Evolutionary conservation across 2,113 vertebrate species (phyloP).

Genomic region (Clarias macrocephalus): DNA sequence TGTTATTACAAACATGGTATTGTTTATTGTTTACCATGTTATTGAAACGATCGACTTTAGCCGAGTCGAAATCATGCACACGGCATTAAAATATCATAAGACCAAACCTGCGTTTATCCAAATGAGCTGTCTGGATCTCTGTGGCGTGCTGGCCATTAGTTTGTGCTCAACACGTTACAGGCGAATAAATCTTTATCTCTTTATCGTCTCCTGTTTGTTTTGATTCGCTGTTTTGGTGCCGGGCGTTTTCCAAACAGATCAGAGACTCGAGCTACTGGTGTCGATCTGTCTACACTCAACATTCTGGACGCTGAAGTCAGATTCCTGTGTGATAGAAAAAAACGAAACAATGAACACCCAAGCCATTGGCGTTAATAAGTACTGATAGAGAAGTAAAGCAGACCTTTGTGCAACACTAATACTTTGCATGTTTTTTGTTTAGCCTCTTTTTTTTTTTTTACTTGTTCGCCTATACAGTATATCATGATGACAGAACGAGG

Average conservation of each 20-base stretch:
- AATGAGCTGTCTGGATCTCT: background rate
- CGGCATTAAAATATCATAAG: background rate
- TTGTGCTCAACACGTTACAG: background rate
- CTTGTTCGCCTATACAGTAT: background rate
- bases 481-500: background rate
- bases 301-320: background rate
- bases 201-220: slow-evolving; percentile 23
- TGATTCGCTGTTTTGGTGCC: slow-evolving; percentile 18
- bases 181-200: slow-evolving; percentile 7
- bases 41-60: too few species aligned
- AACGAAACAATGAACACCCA: background rate
- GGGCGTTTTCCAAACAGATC: slow-evolving; percentile 39
- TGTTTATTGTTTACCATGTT: too few species aligned
- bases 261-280: slow-evolving; percentile 31
- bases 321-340: background rate
- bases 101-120: background rate
- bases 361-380: slow-evolving; percentile 15
- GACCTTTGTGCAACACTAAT: background rate
- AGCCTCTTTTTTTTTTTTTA: background rate
- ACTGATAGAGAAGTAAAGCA: background rate
- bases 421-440: background rate
- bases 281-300: slow-evolving; percentile 1
- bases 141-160: background rate
- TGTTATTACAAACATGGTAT: too few species aligned
- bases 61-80: background rate